phyloP scores from a whole-genome alignment of 2,888 invertebrate species.

The Sycophila texana region DNA sequence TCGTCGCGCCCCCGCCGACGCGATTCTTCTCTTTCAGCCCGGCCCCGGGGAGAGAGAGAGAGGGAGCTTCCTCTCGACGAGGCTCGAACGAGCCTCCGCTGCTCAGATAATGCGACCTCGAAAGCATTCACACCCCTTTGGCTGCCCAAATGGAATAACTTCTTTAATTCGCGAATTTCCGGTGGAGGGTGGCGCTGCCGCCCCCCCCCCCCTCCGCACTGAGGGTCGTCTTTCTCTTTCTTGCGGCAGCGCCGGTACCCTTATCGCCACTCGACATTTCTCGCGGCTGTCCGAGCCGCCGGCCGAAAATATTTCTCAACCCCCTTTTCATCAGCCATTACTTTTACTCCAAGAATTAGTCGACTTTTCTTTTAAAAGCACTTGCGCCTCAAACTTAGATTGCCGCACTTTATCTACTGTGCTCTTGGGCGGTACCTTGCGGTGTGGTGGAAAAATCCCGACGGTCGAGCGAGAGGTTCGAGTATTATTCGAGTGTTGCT shows the following conservation, averaged over 20 bases:
- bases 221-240: background rate
- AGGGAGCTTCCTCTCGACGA: slow-evolving; percentile 56
- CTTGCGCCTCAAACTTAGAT: slow-evolving; percentile 41
- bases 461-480: background rate
- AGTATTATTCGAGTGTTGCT: background rate
- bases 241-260: background rate
- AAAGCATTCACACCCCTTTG: slow-evolving; percentile 76
- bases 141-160: slow-evolving; percentile 76
- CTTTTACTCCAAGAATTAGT: slow-evolving; percentile 41
- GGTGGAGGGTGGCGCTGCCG: slow-evolving; percentile 54
- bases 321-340: slow-evolving; percentile 42
- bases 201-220: background rate
- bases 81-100: slow-evolving; percentile 58
- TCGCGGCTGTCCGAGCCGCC: background rate
- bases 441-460: too few species aligned
- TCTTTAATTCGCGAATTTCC: slow-evolving; percentile 76
- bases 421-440: background rate
- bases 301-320: slow-evolving; percentile 45
- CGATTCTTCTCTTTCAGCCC: slow-evolving; percentile 61
- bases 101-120: slow-evolving; percentile 73
- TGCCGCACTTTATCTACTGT: slow-evolving; percentile 33
- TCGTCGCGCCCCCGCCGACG: slow-evolving; percentile 57
- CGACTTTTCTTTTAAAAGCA: slow-evolving; percentile 11
- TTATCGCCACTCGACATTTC: slow-evolving; percentile 45
- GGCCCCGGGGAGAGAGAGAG: background rate